Base-by-base conservation (phyloP, 1,140 invertebrate genomes). In the Caenorhabditis brenneri region DNA sequence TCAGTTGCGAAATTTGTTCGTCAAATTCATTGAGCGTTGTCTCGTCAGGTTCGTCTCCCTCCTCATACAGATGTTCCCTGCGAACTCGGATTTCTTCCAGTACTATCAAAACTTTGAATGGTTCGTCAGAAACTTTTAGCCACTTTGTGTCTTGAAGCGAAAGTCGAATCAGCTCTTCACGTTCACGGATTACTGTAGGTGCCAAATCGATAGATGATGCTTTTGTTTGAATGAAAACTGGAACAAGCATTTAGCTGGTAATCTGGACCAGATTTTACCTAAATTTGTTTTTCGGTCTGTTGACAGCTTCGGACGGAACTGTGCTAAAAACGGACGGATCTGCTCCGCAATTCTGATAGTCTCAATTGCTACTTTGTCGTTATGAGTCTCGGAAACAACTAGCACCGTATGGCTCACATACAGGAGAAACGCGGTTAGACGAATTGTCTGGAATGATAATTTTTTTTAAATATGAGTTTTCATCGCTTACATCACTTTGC, bases 391-490 rank as follows among this genome's bases (percentile, higher is more conserved):
- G 1, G 65, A 74, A 19, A 74, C 36, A 9, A 74, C 65, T 5
- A 74, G 65, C 42, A 74, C 65, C 16, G 65, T 74, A 42, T 74
- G 65, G 46, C 65, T 46, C 36, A 74, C n/a, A n/a, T 24, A 74
- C 10, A 74, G 65, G 2, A 74, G 65, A 36, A 74, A 74, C 1
- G 65, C 65, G 36, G 65, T 74, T 3, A 74, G 65, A 3, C 65
- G 65, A 12, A 74, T 33, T 2, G 65, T 74, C 65, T 74, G 33
- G 12, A 46, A n/a, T 74, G 33, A 42, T 6, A 12, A 12, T 42
- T 42, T 12, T 42, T 42, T 12, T 5, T 42, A 6, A 6, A 12
- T 24, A 10, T 3, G 9, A 55, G 22, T 27, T 55, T 55, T 12
- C 19, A 15, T n/a, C 15, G 7, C 65, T 74, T 12, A 74, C 65